Evolutionary conservation across 2,797 vertebrate species (phyloP).

Genomic region (Acrocephalus scirpaceus): DNA sequence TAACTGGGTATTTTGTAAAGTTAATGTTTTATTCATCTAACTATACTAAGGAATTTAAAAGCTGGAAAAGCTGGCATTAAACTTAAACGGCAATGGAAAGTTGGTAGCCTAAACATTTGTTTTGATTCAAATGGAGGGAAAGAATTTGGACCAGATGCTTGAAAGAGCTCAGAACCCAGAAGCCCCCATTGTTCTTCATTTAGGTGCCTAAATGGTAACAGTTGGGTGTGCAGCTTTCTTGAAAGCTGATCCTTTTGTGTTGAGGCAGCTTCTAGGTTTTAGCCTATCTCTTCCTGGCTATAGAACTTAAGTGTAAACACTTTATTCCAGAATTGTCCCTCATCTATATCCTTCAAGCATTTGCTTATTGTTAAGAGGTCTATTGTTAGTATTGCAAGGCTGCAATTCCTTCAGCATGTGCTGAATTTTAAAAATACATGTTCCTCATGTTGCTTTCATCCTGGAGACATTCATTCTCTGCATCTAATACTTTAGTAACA

Average conservation of each 20-base stretch:
- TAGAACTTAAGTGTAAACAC: slow-evolving; percentile 21
- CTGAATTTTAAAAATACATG: not conserved
- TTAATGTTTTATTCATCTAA: slow-evolving; percentile 46
- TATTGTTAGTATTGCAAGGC: not conserved
- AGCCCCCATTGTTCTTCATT: slow-evolving; percentile 64
- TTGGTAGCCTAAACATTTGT: slow-evolving; percentile 71
- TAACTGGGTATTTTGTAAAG: slow-evolving; percentile 38
- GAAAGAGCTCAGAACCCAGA: slow-evolving; percentile 51
- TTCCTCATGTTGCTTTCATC: not conserved
- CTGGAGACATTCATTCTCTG: not conserved
- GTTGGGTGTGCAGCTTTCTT: slow-evolving; percentile 32
- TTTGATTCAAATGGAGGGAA: slow-evolving; percentile 65
- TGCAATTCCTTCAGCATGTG: not conserved
- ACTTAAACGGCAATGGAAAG: slow-evolving; percentile 57
- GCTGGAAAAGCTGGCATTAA: slow-evolving; percentile 54
- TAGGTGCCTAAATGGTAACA: slow-evolving; percentile 68
- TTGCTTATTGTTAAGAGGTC: slow-evolving; percentile 24
- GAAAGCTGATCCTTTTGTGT: slow-evolving; percentile 50
- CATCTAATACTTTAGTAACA: not conserved
- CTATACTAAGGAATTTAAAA: slow-evolving; percentile 58
- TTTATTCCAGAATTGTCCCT: slow-evolving; percentile 8
- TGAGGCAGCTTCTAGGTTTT: slow-evolving; percentile 41
- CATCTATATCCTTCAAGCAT: not conserved
- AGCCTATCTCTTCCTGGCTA: slow-evolving; percentile 36
- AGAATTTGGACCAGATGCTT: slow-evolving; percentile 68